phyloP scores from a whole-genome alignment of 2,113 vertebrate genomes.

The Brachypteracias leptosomus region DNA sequence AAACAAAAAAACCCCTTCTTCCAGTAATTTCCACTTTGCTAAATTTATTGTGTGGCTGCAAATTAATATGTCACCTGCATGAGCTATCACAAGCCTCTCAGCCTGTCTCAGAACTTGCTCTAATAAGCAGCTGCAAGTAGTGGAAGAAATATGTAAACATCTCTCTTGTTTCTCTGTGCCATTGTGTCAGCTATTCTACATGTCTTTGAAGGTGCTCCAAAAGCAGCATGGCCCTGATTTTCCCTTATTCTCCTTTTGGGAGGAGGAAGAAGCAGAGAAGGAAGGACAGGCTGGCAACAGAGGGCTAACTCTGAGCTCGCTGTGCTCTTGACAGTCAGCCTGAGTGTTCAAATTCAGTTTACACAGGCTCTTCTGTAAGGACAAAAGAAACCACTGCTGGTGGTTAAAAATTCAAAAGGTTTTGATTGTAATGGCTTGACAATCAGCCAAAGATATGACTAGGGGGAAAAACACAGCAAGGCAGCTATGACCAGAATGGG shows the following conservation, averaged over 20 bases:
- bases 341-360: slow-evolving; percentile 51
- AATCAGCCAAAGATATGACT: slow-evolving; percentile 37
- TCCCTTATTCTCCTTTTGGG: slow-evolving; percentile 25
- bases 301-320: slow-evolving; percentile 8
- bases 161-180: slow-evolving; percentile 11
- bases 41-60: not conserved
- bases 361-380: slow-evolving; percentile 37
- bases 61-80: slow-evolving; percentile 26
- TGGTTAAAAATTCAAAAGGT: slow-evolving; percentile 28
- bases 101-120: slow-evolving; percentile 8
- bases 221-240: slow-evolving; percentile 43
- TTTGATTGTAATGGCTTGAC: slow-evolving; percentile 24
- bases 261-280: slow-evolving; percentile 24
- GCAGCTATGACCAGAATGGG: slow-evolving; percentile 33
- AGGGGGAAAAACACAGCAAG: slow-evolving; percentile 14
- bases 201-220: slow-evolving; percentile 58
- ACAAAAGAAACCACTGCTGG: slow-evolving; percentile 25
- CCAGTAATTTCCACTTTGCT: not conserved
- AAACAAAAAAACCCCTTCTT: not conserved
- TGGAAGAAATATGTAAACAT: slow-evolving; percentile 48
- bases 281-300: slow-evolving; percentile 17
- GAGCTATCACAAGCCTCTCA: slow-evolving; percentile 1
- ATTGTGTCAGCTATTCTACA: slow-evolving; percentile 55
- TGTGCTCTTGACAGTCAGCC: slow-evolving; percentile 30
- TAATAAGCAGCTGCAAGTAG: slow-evolving; percentile 47